Evolutionary conservation across 2,113 vertebrate genomes (phyloP), one percentile per base, ranked within the genome.

Genomic region (Callospermophilus lateralis): DNA sequence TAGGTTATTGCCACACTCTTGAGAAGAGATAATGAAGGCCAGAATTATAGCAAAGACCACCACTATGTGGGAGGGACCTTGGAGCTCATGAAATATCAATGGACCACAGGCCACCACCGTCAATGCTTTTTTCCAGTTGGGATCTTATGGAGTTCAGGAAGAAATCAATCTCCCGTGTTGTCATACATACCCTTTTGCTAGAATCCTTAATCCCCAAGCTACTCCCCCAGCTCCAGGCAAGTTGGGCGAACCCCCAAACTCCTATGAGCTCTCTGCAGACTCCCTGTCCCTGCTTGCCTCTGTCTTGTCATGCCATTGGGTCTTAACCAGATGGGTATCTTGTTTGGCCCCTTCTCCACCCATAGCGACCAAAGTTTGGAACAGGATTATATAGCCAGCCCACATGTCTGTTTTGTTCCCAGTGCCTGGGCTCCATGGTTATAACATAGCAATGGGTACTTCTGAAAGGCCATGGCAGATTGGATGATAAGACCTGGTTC

Each of bases 401-500:
- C 91, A 96, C 26, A 1, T 1, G 1, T 94, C 94, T 97, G 96
- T 92, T 97, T 95, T 90, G 79, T 20, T 87, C 65, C 26, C 2
- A 90, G 76, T 85, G 76, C 90, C 97, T 97, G 90, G 93, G 61
- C 94, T 95, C 96, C 92, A 88, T 97, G 95, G 96, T 97, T 97
- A 95, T 97, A 93, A 79, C 65, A 95, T 10, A 24, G 87, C 70
- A 93, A 93, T 96, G 76, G 78, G 88, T 89, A 73, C 78, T 10
- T 26, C 61, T 81, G 89, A 96, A 87, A 98, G 55, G 61, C 94
- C 87, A 93, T 73, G 89, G 97, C 76, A 96, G 97, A 97, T 92
- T 73, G 72, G 24, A 70, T 16, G 89, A 96, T 96, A 96, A 96
- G 76, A 89, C 68, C 53, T 17, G 30, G 96, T 5, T 48, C 45